phyloP scores from a whole-genome alignment of 2,888 invertebrate genomes.

The Therioaphis trifolii region DNA sequence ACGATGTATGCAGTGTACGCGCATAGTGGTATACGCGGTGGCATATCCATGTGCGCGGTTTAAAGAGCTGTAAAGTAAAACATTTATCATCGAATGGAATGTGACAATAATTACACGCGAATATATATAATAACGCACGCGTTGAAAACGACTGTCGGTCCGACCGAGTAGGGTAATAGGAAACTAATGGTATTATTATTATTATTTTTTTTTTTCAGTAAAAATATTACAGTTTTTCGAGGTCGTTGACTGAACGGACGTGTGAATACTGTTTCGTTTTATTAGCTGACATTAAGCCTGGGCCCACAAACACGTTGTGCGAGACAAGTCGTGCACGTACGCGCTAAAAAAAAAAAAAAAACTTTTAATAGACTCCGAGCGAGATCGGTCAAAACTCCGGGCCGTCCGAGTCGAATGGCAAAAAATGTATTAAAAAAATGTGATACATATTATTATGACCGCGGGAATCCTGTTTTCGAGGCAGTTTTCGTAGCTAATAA shows the following conservation, averaged over 20 bases:
- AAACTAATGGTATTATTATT: no score
- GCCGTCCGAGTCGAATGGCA: no score
- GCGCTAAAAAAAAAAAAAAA: no score
- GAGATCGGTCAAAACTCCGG: slow-evolving; percentile 18
- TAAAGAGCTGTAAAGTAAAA: slow-evolving; percentile 3
- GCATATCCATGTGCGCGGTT: no score
- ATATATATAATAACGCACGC: no score
- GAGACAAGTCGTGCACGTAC: slow-evolving; percentile 33
- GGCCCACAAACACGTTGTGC: slow-evolving; percentile 7
- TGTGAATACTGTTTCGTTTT: slow-evolving; percentile 41
- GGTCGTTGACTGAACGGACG: slow-evolving; percentile 28
- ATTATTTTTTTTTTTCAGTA: background rate
- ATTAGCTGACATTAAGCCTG: slow-evolving; percentile 28
- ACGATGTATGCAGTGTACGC: no score
- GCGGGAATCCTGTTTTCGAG: background rate
- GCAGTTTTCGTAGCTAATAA: background rate
- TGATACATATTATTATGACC: no score
- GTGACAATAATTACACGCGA: background rate
- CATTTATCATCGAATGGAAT: background rate
- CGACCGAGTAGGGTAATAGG: background rate
- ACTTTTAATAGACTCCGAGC: slow-evolving; percentile 30
- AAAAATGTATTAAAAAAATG: no score
- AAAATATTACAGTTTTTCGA: background rate
- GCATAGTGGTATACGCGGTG: no score
- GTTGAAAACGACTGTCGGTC: background rate